phyloP scores from a whole-genome alignment of 2,797 vertebrate species.

The Chrysocyon brachyurus region DNA sequence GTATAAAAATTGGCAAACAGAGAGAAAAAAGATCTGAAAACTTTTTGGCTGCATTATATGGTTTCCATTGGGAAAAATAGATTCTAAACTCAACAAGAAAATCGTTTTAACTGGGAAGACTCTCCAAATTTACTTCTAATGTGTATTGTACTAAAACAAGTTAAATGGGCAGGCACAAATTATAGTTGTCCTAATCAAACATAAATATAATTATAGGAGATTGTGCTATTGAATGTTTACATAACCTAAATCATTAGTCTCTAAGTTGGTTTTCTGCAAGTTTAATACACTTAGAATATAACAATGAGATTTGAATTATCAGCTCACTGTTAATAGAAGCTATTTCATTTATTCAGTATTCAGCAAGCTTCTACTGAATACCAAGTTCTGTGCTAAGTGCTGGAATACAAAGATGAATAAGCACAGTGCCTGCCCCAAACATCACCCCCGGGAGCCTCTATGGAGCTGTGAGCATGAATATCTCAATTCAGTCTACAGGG shows the following conservation, averaged over 20 bases:
- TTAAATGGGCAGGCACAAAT: constrained; percentile 50
- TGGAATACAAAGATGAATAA: constrained; percentile 39
- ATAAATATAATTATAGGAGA: constrained; percentile 66
- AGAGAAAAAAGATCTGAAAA: constrained; percentile 40
- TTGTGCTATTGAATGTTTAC: constrained; percentile 56
- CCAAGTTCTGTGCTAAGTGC: neutral
- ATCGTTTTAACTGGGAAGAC: constrained; percentile 56
- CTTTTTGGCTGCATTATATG: constrained; percentile 30
- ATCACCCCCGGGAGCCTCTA: neutral
- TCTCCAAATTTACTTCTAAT: constrained; percentile 61
- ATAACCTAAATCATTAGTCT: constrained; percentile 66
- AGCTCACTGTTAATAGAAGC: constrained; percentile 40
- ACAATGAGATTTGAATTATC: constrained; percentile 51
- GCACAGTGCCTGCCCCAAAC: neutral
- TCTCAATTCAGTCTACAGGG: neutral
- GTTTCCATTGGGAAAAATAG: constrained; percentile 62
- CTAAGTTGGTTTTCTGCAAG: constrained; percentile 63
- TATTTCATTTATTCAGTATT: constrained; percentile 28
- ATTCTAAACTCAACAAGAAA: constrained; percentile 50
- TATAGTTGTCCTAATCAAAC: constrained; percentile 67
- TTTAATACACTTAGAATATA: constrained; percentile 18
- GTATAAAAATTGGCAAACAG: constrained; percentile 51
- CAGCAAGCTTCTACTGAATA: neutral
- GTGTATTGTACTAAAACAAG: constrained; percentile 55
- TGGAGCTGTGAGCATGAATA: neutral